These are phyloP conservation scores for Metallyticus violacea DNA, from an alignment of 2,888 invertebrate genomes.

Conservation along the genomic window DNA sequence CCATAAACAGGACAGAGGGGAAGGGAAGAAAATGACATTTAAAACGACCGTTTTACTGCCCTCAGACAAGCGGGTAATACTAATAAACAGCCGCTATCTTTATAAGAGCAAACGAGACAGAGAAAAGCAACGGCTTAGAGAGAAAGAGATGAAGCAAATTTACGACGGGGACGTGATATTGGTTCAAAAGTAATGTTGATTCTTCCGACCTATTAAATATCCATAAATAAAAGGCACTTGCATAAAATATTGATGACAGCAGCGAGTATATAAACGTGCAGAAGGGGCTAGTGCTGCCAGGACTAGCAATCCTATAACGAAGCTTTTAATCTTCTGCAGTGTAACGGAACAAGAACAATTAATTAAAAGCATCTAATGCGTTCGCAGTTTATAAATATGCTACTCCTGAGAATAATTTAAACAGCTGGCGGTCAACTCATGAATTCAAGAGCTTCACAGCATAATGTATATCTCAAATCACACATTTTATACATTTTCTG, in stretches of 20 bases:
- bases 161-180: conserved; percentile 23
- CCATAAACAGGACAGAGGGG: conserved; percentile 23
- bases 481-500: too few species aligned
- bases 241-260: conserved; percentile 10
- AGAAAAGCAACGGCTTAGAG: background rate
- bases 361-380: background rate
- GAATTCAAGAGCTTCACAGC: background rate
- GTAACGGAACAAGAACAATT: background rate
- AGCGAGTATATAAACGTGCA: background rate
- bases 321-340: background rate
- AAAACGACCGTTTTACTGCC: conserved; percentile 26
- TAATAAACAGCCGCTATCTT: conserved; percentile 21
- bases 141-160: background rate
- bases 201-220: conserved; percentile 12
- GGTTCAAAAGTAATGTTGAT: conserved; percentile 10
- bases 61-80: conserved; percentile 16
- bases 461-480: too few species aligned
- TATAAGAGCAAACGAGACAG: background rate
- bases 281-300: background rate
- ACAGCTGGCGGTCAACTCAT: background rate
- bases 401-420: background rate
- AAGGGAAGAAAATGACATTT: conserved; percentile 26
- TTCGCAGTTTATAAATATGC: background rate
- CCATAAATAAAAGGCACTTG: conserved; percentile 10
- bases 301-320: background rate